Evolutionary conservation across 2,797 vertebrate species (phyloP).

Genomic region (Odontamblyopus rebecca): DNA sequence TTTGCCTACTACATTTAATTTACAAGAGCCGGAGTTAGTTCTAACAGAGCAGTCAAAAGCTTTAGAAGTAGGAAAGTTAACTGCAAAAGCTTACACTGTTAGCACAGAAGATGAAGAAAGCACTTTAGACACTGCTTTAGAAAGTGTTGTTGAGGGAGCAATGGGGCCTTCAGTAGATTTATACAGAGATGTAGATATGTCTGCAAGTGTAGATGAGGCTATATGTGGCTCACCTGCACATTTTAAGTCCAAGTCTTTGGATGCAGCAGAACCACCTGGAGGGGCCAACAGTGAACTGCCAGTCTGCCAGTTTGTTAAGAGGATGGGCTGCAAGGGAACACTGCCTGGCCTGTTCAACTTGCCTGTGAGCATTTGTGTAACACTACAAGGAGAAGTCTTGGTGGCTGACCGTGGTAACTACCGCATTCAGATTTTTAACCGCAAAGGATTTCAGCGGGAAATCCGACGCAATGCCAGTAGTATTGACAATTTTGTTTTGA

Average conservation of each 20-base stretch:
- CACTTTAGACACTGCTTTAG: slow-evolving; percentile 55
- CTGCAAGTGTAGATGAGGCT: slow-evolving; percentile 75
- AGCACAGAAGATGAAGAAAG: slow-evolving; percentile 81
- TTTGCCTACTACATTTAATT: slow-evolving; percentile 83
- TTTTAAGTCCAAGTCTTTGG: slow-evolving; percentile 84
- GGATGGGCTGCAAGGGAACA: slow-evolving; percentile 94
- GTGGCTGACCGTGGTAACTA: slow-evolving; percentile 94
- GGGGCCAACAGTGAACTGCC: slow-evolving; percentile 69
- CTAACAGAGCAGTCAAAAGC: slow-evolving; percentile 83
- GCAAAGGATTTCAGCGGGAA: slow-evolving; percentile 94
- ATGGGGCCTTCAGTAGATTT: slow-evolving; percentile 63
- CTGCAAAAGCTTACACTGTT: slow-evolving; percentile 83
- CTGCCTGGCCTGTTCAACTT: slow-evolving; percentile 94
- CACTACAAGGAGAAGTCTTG: slow-evolving; percentile 89
- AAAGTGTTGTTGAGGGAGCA: slow-evolving; percentile 35
- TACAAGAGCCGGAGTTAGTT: slow-evolving; percentile 89
- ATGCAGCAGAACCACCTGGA: slow-evolving; percentile 64
- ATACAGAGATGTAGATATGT: slow-evolving; percentile 83
- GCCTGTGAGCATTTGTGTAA: slow-evolving; percentile 91
- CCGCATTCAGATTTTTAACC: slow-evolving; percentile 95
- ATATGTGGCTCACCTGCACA: slow-evolving; percentile 72
- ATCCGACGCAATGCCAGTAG: slow-evolving; percentile 93
- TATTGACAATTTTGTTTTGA: slow-evolving; percentile 94
- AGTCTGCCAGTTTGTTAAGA: slow-evolving; percentile 92
- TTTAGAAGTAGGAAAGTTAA: slow-evolving; percentile 85